phyloP scores from a whole-genome alignment of 2,888 invertebrate genomes.

The Capitulum mitella region DNA sequence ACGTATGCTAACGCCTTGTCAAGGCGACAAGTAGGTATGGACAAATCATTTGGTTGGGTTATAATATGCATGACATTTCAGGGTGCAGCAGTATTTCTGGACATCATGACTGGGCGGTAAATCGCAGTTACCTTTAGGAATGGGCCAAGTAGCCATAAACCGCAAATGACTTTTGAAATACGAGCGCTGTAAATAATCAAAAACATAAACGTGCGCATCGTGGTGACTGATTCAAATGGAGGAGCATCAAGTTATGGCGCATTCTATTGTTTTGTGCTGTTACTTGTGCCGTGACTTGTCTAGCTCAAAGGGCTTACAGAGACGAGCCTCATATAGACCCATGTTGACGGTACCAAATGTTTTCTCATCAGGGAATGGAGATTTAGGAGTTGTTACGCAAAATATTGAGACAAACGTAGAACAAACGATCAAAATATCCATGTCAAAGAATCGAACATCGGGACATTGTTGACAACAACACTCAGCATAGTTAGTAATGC shows the following conservation, averaged over 20 bases:
- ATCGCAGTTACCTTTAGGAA: background rate
- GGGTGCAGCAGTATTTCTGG: background rate
- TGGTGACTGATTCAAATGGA: background rate
- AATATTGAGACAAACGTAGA: no score
- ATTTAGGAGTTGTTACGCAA: no score
- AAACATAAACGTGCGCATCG: background rate
- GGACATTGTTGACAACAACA: no score
- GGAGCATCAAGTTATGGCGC: background rate
- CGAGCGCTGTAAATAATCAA: background rate
- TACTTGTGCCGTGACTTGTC: no score
- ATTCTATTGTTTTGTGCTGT: background rate
- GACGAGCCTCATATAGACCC: no score
- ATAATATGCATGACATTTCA: background rate
- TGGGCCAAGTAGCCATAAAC: background rate
- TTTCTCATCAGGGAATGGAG: no score
- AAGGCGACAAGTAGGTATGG: slow-evolving; percentile 8
- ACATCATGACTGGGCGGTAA: background rate
- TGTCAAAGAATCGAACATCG: no score
- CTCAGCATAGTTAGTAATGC: no score
- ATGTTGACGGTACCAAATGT: no score
- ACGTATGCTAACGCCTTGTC: slow-evolving; percentile 2
- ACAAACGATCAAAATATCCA: no score
- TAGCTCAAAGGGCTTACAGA: no score
- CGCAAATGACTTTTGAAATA: slow-evolving; percentile 5
- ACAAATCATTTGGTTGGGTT: background rate